Percentiles rank a stretch among this genome's conserved stretches.
These are phyloP conservation scores for Neosilurus mollespiculum DNA, from an alignment of 2,797 vertebrate species.

Conservation along the genomic window DNA sequence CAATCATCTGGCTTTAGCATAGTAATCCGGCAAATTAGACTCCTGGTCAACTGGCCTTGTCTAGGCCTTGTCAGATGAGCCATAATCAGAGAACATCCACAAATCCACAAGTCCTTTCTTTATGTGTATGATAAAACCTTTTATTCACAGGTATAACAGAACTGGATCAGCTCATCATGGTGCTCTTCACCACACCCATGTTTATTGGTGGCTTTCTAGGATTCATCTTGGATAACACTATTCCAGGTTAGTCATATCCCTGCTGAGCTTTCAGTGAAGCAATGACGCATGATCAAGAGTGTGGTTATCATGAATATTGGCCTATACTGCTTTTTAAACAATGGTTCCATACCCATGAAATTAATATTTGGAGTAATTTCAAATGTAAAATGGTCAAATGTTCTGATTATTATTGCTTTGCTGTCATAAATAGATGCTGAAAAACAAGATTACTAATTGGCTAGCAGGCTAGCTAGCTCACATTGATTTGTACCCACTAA, in stretches of 20 bases:
- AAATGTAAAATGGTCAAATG: no score
- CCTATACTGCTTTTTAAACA: background rate
- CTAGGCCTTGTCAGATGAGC: slow-evolving; percentile 2
- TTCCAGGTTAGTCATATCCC: slow-evolving; percentile 65
- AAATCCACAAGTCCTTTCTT: slow-evolving; percentile 1
- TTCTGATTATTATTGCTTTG: background rate
- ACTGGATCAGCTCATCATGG: slow-evolving; percentile 70
- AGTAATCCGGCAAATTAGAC: slow-evolving; percentile 45
- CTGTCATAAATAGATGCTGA: background rate
- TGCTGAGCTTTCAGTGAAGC: background rate
- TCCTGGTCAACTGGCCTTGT: slow-evolving; percentile 41
- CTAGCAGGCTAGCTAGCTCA: background rate
- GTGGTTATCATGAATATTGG: no score
- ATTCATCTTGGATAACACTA: slow-evolving; percentile 75
- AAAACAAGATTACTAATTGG: background rate
- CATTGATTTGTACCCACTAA: background rate
- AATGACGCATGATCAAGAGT: no score
- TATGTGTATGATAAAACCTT: background rate
- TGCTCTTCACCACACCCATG: slow-evolving; percentile 74
- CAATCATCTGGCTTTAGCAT: slow-evolving; percentile 27
- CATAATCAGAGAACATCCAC: slow-evolving; percentile 7
- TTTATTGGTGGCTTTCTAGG: slow-evolving; percentile 74
- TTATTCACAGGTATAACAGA: slow-evolving; percentile 69
- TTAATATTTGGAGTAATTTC: background rate
- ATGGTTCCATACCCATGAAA: background rate